A percentile compares a stretch with the other conserved stretches of the same genome.
Conservation (phyloP, 2,797 vertebrate genomes). For the Sebastes nivosus region DNA sequence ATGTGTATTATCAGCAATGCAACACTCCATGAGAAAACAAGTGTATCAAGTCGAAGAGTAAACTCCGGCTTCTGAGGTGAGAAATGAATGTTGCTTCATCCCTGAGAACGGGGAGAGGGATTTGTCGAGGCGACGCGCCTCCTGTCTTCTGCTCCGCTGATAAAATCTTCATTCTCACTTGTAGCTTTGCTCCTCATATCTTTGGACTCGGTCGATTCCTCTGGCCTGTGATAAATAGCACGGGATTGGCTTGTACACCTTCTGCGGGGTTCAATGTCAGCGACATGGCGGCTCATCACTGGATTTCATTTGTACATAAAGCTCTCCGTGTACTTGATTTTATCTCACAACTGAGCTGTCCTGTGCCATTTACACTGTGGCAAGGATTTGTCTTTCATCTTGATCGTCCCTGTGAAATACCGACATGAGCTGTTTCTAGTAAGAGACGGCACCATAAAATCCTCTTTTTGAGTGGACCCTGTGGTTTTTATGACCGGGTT, state of each 20-base stretch:
- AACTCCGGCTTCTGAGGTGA: slow-evolving; percentile 45
- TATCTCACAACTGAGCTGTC: slow-evolving; percentile 20
- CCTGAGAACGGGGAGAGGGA: slow-evolving; percentile 39
- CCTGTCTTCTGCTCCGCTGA: slow-evolving; percentile 51
- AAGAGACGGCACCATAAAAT: background rate
- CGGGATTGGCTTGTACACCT: slow-evolving; percentile 38
- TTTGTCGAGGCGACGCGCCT: slow-evolving; percentile 39
- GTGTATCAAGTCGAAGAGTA: slow-evolving; percentile 26
- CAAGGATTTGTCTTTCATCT: slow-evolving; percentile 6
- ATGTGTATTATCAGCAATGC: slow-evolving; percentile 58
- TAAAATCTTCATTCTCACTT: slow-evolving; percentile 69
- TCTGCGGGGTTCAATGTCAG: slow-evolving; percentile 41
- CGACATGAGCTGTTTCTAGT: background rate
- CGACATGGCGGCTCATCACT: slow-evolving; percentile 53
- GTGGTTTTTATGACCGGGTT: background rate
- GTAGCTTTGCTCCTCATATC: slow-evolving; percentile 64
- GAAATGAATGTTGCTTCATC: slow-evolving; percentile 46
- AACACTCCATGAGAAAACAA: slow-evolving; percentile 19
- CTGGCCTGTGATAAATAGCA: slow-evolving; percentile 62
- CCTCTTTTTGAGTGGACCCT: background rate
- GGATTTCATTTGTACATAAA: slow-evolving; percentile 58
- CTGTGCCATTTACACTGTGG: background rate
- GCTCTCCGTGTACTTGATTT: slow-evolving; percentile 39
- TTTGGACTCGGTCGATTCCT: slow-evolving; percentile 48
- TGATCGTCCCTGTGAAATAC: background rate